A percentile compares a stretch with the other conserved stretches of the same genome.
phyloP scores from a whole-genome alignment of 2,113 vertebrate species.

The Varanus komodoensis region DNA sequence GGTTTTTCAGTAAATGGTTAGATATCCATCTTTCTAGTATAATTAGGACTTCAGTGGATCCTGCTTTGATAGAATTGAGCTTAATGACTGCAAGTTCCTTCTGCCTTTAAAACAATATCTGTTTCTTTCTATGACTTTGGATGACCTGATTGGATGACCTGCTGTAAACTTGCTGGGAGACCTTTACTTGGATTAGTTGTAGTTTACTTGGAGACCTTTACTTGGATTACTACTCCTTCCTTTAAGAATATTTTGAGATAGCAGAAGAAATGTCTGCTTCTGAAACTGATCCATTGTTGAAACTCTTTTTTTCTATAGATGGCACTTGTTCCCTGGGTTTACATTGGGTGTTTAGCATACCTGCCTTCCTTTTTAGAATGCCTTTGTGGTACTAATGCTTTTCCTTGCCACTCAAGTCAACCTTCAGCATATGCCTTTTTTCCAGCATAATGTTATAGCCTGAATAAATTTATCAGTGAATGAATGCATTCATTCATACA shows the following conservation, averaged over 20 bases:
- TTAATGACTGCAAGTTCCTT: neutral
- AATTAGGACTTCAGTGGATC: neutral
- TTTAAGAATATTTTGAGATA: neutral
- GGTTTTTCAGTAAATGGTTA: neutral
- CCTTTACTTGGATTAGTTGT: neutral
- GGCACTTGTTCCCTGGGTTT: neutral
- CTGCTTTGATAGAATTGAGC: neutral
- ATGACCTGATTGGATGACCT: neutral
- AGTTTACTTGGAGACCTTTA: neutral
- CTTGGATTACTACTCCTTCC: neutral
- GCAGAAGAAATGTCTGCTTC: neutral
- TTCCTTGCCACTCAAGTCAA: neutral
- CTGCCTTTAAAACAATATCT: neutral
- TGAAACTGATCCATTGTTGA: neutral
- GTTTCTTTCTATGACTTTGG: neutral
- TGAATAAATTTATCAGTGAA: no score
- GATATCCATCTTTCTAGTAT: neutral
- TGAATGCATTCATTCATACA: constrained; percentile 39
- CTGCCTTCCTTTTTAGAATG: neutral
- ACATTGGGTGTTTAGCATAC: neutral
- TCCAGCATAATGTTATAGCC: no score
- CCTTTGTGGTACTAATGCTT: no score
- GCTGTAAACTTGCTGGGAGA: neutral
- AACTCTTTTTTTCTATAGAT: neutral
- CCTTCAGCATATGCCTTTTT: no score